Conservation (phyloP, 2,113 vertebrate genomes). For the Astatotilapia flaviijosephi region DNA sequence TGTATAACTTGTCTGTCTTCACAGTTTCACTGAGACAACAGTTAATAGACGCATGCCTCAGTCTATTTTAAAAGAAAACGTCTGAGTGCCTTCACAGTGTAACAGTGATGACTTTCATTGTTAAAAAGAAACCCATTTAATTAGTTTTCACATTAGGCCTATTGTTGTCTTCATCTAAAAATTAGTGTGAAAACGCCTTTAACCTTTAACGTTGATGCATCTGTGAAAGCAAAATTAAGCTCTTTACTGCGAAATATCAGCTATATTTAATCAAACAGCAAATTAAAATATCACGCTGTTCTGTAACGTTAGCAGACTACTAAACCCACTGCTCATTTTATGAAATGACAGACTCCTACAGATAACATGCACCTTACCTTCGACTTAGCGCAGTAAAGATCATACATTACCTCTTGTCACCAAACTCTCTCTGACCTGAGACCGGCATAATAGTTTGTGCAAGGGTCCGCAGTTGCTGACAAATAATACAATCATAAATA, state of each 20-base stretch:
- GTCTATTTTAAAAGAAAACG: background rate
- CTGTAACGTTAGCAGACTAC: background rate
- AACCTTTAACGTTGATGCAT: background rate
- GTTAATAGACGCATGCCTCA: background rate
- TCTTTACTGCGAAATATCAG: background rate
- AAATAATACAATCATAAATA: slow-evolving; percentile 61
- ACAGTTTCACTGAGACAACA: background rate
- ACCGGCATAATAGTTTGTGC: slow-evolving; percentile 16
- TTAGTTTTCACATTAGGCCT: background rate
- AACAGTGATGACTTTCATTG: background rate
- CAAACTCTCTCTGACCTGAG: background rate
- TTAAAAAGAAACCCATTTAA: background rate
- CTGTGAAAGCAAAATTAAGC: background rate
- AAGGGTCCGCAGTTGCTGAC: slow-evolving; percentile 28
- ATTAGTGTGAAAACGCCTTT: background rate
- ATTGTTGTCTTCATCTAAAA: background rate
- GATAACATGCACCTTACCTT: background rate
- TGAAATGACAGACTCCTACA: background rate
- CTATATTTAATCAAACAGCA: background rate
- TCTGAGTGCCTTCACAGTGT: background rate
- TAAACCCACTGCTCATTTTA: background rate
- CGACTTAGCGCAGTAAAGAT: background rate
- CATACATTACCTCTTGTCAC: background rate
- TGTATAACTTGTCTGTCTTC: background rate
- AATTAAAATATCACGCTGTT: background rate